Conservation (phyloP, 2,113 vertebrate species). For the Phalacrocorax carbo region DNA sequence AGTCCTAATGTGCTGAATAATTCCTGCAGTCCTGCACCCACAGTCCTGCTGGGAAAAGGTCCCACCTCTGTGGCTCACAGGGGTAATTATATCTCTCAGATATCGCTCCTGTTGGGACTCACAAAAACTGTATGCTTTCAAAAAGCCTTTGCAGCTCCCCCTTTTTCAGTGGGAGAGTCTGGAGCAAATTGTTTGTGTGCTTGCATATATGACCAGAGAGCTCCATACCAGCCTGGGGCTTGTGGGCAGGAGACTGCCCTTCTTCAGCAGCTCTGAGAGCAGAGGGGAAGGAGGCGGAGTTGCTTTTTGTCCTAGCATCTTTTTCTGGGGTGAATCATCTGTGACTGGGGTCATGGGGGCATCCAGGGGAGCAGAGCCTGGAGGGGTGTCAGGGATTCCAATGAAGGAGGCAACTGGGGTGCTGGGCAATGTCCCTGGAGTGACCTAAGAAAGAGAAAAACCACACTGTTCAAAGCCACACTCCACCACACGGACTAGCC, state of each 20-base stretch:
- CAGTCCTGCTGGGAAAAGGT: not conserved
- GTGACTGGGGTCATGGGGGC: conserved; percentile 85
- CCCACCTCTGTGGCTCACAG: not conserved
- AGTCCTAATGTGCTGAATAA: not conserved
- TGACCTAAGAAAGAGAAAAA: conserved; percentile 83
- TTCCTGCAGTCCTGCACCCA: not conserved
- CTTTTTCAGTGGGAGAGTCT: conserved; percentile 2
- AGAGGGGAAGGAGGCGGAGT: conserved; percentile 97
- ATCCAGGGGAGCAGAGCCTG: conserved; percentile 87
- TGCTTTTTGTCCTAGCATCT: conserved; percentile 91
- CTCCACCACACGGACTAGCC: conserved; percentile 62
- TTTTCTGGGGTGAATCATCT: conserved; percentile 97
- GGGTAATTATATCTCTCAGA: not conserved
- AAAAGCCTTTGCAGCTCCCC: conserved; percentile 9
- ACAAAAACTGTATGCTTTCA: not conserved
- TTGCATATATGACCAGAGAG: conserved; percentile 74
- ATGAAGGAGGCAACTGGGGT: conserved; percentile 90
- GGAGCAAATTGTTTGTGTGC: conserved; percentile 44
- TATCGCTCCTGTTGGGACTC: not conserved
- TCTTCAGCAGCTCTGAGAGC: conserved; percentile 97
- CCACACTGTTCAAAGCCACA: conserved; percentile 71
- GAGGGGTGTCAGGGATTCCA: conserved; percentile 87
- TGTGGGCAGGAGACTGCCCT: conserved; percentile 93
- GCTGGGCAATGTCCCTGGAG: conserved; percentile 83
- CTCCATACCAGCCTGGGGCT: conserved; percentile 94